Percentiles rank a stretch among this genome's conserved stretches.
Evolutionary conservation across 64 coral and sea anemone species (phyloP).

Genomic region (Platygyra sinensis): DNA sequence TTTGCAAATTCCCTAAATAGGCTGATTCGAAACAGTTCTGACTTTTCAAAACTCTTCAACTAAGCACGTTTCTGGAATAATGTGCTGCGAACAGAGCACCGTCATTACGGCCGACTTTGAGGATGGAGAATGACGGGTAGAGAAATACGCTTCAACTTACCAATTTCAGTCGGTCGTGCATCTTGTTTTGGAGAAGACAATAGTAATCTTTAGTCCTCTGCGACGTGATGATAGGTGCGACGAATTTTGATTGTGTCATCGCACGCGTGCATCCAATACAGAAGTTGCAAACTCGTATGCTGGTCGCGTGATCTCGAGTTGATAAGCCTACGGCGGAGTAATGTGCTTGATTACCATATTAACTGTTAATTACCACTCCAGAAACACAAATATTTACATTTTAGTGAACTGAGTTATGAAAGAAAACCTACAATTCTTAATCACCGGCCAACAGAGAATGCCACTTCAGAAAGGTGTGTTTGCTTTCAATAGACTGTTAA

Average conservation of each 20-base stretch:
- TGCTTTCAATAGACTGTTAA: slow-evolving; percentile 5
- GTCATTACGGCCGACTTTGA: no score
- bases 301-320: not conserved
- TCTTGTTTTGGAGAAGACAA: not conserved
- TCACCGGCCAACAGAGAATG: not conserved
- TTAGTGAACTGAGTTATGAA: not conserved
- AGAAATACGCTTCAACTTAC: not conserved
- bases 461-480: not conserved
- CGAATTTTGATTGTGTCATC: not conserved
- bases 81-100: no score
- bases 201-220: not conserved
- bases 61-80: no score
- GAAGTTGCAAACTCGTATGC: not conserved
- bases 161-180: not conserved
- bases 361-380: slow-evolving; percentile 33
- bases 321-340: not conserved
- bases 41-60: no score
- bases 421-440: not conserved
- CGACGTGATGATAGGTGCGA: not conserved
- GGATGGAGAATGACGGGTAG: not conserved
- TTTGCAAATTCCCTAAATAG: no score
- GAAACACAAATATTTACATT: slow-evolving; percentile 46
- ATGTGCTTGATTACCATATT: slow-evolving; percentile 10
- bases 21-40: no score
- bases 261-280: not conserved